These are phyloP conservation scores for Himalopsyche phryganea DNA, from an alignment of 1,140 invertebrate species.

Conservation along the genomic window DNA sequence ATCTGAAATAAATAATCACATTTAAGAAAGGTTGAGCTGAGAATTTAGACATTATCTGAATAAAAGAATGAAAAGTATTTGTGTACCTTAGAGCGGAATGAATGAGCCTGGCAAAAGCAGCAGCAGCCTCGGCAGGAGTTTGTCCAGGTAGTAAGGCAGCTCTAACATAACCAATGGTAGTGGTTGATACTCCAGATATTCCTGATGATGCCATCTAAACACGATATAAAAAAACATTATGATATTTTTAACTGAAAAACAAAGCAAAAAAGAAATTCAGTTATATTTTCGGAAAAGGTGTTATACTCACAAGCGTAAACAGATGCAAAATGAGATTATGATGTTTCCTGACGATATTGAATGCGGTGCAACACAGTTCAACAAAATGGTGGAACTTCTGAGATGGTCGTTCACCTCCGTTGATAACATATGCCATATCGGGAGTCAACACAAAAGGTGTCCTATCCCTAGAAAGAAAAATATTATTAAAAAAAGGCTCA, in stretches of 20 bases:
- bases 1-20: constrained; percentile 20
- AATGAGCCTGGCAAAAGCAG: constrained; percentile 89
- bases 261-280: too few relatives aligned
- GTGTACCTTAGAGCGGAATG: constrained; percentile 77
- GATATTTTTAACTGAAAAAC: too few relatives aligned
- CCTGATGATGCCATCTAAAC: constrained; percentile 88
- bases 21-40: too few relatives aligned
- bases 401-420: constrained; percentile 91
- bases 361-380: constrained; percentile 95
- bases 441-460: constrained; percentile 96
- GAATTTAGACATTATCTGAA: too few relatives aligned
- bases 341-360: constrained; percentile 94
- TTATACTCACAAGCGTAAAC: constrained; percentile 77
- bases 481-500: not conserved
- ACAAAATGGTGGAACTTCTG: constrained; percentile 96
- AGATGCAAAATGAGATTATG: constrained; percentile 90
- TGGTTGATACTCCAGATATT: constrained; percentile 87
- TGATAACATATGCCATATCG: constrained; percentile 99
- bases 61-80: too few relatives aligned
- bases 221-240: constrained; percentile 2
- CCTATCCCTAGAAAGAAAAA: constrained; percentile 69
- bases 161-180: constrained; percentile 90
- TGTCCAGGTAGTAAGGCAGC: constrained; percentile 82
- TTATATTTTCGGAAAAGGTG: too few relatives aligned
- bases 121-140: constrained; percentile 91